A percentile compares a stretch with the other conserved stretches of the same genome.
Conservation (phyloP, 2,797 vertebrate genomes). For the Microctenopoma lineatum region DNA sequence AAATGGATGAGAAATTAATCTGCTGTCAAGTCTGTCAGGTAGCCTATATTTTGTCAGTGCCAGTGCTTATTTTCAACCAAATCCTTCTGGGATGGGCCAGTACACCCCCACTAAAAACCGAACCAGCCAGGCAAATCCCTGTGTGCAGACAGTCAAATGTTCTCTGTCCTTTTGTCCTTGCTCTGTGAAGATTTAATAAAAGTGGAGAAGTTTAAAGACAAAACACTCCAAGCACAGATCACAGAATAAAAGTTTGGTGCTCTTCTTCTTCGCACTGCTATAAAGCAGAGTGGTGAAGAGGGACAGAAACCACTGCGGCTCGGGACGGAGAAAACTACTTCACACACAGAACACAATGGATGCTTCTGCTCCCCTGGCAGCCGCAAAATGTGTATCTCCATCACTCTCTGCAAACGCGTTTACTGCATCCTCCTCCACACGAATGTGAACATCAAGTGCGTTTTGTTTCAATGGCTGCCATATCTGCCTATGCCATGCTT, state of each 20-base stretch:
- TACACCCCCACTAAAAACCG: conserved; percentile 36
- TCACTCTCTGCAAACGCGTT: conserved; percentile 54
- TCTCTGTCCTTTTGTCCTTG: conserved; percentile 67
- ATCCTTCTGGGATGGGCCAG: conserved; percentile 61
- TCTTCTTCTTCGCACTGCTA: conserved; percentile 31
- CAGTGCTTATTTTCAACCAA: conserved; percentile 70
- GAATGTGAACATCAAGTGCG: conserved; percentile 56
- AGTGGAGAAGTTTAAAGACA: conserved; percentile 44
- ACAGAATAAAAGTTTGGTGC: conserved; percentile 29
- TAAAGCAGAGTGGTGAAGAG: conserved; percentile 11
- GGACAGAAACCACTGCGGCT: conserved; percentile 18
- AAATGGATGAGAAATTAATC: conserved; percentile 83
- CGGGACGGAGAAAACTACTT: conserved; percentile 48
- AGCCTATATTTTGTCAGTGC: conserved; percentile 62
- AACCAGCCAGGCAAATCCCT: conserved; percentile 64
- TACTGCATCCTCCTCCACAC: conserved; percentile 55
- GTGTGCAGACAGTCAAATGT: conserved; percentile 33
- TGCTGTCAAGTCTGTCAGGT: conserved; percentile 79
- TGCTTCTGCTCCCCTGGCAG: conserved; percentile 39
- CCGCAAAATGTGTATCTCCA: conserved; percentile 55
- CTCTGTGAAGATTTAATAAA: conserved; percentile 51
- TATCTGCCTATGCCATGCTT: conserved; percentile 71
- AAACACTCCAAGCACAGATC: conserved; percentile 29
- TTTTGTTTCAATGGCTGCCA: conserved; percentile 64
- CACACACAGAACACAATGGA: conserved; percentile 21